Evolutionary conservation across 2,797 vertebrate species (phyloP).

Genomic region (Ptychadena robeensis): DNA sequence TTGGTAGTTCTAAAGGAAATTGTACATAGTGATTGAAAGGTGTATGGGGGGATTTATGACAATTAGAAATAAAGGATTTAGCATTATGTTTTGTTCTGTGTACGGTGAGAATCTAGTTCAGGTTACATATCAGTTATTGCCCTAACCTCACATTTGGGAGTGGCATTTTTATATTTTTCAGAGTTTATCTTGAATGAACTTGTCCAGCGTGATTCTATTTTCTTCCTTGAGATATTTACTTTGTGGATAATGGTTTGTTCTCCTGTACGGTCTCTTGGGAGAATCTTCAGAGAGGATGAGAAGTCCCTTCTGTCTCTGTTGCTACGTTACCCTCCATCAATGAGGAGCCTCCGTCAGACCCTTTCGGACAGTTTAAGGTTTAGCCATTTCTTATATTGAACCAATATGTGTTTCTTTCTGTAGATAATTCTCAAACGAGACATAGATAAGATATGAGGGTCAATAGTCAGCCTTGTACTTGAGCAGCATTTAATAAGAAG

Average conservation of each 20-base stretch:
- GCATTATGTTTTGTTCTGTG: background rate
- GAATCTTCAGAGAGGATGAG: slow-evolving; percentile 25
- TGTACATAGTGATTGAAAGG: too few relatives aligned
- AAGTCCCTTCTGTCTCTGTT: slow-evolving; percentile 54
- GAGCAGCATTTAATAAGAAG: too few relatives aligned
- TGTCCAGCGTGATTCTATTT: slow-evolving; percentile 4
- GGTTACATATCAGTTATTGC: background rate
- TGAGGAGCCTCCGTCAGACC: slow-evolving; percentile 7
- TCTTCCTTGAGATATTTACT: slow-evolving; percentile 22
- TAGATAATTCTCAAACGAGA: background rate
- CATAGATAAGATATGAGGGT: background rate
- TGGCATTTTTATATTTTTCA: background rate
- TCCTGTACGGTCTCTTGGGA: slow-evolving; percentile 33
- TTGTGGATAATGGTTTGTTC: slow-evolving; percentile 22
- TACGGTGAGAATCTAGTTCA: background rate
- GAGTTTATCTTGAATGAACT: background rate
- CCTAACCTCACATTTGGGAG: background rate
- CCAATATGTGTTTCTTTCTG: background rate
- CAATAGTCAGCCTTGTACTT: too few relatives aligned
- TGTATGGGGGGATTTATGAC: too few relatives aligned
- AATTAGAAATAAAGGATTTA: background rate
- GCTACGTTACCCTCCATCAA: slow-evolving; percentile 50
- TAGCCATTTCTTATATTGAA: background rate
- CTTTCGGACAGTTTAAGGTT: slow-evolving; percentile 24
- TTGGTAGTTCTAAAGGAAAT: too few relatives aligned